Percentiles rank a stretch among this genome's conserved stretches.
phyloP scores from a whole-genome alignment of 2,113 vertebrate species.

The Periophthalmus modestus region DNA sequence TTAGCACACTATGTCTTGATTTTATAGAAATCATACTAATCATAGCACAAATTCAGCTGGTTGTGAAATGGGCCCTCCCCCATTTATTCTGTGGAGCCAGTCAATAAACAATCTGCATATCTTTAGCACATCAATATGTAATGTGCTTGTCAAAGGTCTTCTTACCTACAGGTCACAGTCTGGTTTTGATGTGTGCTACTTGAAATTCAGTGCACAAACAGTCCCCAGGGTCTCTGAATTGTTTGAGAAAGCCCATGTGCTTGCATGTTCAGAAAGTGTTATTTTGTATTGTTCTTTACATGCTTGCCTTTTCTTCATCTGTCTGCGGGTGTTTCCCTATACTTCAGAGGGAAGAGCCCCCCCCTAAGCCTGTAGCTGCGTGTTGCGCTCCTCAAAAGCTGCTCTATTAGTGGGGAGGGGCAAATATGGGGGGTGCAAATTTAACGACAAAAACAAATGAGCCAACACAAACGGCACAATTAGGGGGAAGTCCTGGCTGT shows the following conservation, averaged over 20 bases:
- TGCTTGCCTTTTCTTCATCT: constrained; percentile 46
- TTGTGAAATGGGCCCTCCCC: constrained; percentile 44
- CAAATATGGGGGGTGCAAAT: constrained; percentile 80
- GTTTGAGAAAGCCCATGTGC: constrained; percentile 10
- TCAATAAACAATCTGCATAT: constrained; percentile 89
- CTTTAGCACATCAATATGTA: constrained; percentile 88
- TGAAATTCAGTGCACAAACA: constrained; percentile 79
- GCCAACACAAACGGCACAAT: constrained; percentile 80
- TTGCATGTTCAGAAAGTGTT: constrained; percentile 51
- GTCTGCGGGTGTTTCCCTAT: constrained; percentile 45
- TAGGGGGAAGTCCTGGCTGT: constrained; percentile 84
- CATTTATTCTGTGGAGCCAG: constrained; percentile 66
- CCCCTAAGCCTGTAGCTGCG: constrained; percentile 71
- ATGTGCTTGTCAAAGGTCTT: constrained; percentile 81
- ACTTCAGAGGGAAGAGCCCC: constrained; percentile 57
- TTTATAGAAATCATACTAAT: constrained; percentile 66
- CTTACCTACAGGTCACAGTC: constrained; percentile 74
- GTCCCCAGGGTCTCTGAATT: constrained; percentile 56
- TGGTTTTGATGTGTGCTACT: constrained; percentile 77
- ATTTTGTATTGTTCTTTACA: constrained; percentile 49
- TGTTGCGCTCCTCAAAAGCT: constrained; percentile 74
- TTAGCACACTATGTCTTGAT: constrained; percentile 40
- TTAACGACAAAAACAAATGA: constrained; percentile 88
- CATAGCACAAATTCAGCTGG: constrained; percentile 58
- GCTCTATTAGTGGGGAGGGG: constrained; percentile 68